These are phyloP conservation scores for Gallirallus australis DNA, from an alignment of 2,797 vertebrate genomes.

Conservation along the genomic window DNA sequence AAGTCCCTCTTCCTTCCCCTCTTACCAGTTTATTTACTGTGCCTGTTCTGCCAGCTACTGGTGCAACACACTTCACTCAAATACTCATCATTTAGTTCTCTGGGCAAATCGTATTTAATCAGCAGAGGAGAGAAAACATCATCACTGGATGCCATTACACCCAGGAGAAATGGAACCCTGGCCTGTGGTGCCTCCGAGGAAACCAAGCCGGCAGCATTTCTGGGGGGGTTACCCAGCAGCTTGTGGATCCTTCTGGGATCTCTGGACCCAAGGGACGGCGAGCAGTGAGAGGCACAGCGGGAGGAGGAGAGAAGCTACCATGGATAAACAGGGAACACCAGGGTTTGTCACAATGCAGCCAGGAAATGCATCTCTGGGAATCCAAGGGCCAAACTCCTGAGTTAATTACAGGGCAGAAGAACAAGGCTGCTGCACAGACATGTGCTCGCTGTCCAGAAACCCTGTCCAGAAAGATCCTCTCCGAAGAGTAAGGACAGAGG, in stretches of 20 bases:
- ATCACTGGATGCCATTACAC: slow-evolving; percentile 91
- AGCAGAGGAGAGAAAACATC: slow-evolving; percentile 92
- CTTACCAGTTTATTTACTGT: slow-evolving; percentile 77
- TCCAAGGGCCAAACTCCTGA: background rate
- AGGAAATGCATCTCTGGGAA: slow-evolving; percentile 10
- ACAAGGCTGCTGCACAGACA: slow-evolving; percentile 8
- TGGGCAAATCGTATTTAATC: slow-evolving; percentile 85
- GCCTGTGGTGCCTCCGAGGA: slow-evolving; percentile 71
- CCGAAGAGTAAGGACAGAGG: background rate
- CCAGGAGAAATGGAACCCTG: slow-evolving; percentile 90
- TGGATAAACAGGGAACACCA: background rate
- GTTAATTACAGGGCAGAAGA: slow-evolving; percentile 44
- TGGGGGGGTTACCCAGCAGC: slow-evolving; percentile 75
- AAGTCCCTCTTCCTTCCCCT: slow-evolving; percentile 11
- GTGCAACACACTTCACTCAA: slow-evolving; percentile 74
- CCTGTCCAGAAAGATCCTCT: background rate
- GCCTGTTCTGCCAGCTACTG: slow-evolving; percentile 75
- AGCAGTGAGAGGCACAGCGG: background rate
- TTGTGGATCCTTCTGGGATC: slow-evolving; percentile 57
- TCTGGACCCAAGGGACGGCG: slow-evolving; percentile 28
- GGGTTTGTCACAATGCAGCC: slow-evolving; percentile 38
- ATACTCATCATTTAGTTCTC: slow-evolving; percentile 81
- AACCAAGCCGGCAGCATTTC: slow-evolving; percentile 50
- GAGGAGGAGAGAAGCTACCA: background rate
- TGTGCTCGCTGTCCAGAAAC: slow-evolving; percentile 38